Evolutionary conservation across 2,113 vertebrate species (phyloP).

Genomic region (Talpa occidentalis): DNA sequence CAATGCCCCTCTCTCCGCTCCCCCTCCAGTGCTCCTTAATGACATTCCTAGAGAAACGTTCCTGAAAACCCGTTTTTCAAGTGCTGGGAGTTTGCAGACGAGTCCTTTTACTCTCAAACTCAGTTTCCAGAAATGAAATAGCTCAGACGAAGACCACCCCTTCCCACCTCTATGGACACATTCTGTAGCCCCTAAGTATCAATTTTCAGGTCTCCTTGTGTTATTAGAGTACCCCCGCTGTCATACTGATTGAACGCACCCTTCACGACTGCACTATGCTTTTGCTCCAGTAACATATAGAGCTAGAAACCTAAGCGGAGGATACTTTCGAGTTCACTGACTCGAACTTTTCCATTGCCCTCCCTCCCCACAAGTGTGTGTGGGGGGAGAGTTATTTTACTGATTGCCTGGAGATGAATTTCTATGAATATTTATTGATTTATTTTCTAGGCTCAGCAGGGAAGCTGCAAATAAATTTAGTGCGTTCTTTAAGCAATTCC

Average conservation of each 20-base stretch:
- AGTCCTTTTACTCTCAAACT: background rate
- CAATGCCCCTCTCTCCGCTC: fast-evolving
- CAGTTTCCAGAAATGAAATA: background rate
- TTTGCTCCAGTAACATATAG: background rate
- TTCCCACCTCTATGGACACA: no score
- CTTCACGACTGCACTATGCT: background rate
- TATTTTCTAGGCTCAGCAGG: slow-evolving; percentile 87
- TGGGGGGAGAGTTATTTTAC: slow-evolving; percentile 59
- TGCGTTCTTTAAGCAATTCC: slow-evolving; percentile 89
- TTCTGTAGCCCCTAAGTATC: background rate
- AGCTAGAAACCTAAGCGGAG: background rate
- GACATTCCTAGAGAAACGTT: background rate
- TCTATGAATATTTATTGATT: slow-evolving; percentile 92
- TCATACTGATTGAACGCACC: background rate
- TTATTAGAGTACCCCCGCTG: background rate
- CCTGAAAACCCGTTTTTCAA: background rate
- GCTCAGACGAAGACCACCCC: background rate
- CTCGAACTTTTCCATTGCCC: slow-evolving; percentile 69
- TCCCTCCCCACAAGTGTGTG: background rate
- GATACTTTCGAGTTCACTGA: slow-evolving; percentile 51
- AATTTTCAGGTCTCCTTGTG: background rate
- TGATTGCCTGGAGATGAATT: slow-evolving; percentile 78
- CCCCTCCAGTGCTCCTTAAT: background rate
- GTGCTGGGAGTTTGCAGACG: background rate
- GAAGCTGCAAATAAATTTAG: slow-evolving; percentile 89